These are phyloP conservation scores for Hipposideros armiger DNA, from an alignment of 2,113 vertebrate species.

Conservation along the genomic window DNA sequence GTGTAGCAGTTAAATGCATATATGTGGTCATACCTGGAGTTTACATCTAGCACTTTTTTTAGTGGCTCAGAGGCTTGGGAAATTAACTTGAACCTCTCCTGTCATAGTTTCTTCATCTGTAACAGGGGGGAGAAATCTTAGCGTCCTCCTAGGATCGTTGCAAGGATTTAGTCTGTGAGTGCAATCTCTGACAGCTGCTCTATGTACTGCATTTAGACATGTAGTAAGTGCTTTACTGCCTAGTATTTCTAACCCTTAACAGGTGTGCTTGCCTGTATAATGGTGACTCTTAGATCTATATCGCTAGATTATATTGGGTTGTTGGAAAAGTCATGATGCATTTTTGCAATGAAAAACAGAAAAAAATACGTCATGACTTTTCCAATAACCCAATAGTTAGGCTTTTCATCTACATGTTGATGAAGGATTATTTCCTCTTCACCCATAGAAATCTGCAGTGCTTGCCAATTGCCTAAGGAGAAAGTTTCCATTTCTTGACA, in stretches of 20 bases:
- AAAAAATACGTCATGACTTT: no score
- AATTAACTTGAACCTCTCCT: neutral
- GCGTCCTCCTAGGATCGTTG: neutral
- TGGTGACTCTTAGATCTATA: neutral
- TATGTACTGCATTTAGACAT: neutral
- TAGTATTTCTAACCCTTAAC: neutral
- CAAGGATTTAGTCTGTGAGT: neutral
- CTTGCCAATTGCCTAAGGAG: neutral
- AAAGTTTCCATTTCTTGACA: neutral
- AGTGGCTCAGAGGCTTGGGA: neutral
- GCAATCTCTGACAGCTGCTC: neutral
- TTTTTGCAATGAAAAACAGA: no score
- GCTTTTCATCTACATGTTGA: neutral
- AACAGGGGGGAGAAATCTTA: neutral
- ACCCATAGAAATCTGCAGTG: neutral
- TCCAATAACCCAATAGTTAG: neutral
- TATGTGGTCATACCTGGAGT: neutral
- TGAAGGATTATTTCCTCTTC: neutral
- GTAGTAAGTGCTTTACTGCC: neutral
- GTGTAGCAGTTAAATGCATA: neutral
- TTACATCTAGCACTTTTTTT: neutral
- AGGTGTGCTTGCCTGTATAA: neutral
- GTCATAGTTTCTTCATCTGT: neutral
- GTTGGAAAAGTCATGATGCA: no score
- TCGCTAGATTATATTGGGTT: neutral